Percentiles rank a stretch among this genome's conserved stretches.
phyloP scores from a whole-genome alignment of 2,797 vertebrate species.

The Cygnus olor region DNA sequence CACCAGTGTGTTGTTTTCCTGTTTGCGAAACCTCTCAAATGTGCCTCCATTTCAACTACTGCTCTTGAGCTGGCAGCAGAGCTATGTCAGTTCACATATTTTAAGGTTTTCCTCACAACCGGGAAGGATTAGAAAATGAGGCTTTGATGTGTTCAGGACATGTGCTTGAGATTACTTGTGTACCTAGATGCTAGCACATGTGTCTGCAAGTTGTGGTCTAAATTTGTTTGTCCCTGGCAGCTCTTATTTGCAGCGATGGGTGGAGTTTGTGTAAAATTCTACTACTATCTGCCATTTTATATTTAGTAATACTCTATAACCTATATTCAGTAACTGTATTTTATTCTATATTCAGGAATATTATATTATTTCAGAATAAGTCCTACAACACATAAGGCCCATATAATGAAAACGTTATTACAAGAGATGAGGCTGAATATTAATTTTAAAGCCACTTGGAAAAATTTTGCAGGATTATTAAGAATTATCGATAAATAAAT shows the following conservation, averaged over 20 bases:
- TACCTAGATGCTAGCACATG: constrained; percentile 17
- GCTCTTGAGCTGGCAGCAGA: background rate
- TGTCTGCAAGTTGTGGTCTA: constrained; percentile 22
- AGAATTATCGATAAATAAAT: background rate
- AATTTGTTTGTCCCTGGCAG: constrained; percentile 24
- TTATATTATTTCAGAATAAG: background rate
- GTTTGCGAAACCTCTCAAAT: background rate
- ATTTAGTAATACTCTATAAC: background rate
- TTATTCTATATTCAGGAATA: background rate
- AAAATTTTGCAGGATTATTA: background rate
- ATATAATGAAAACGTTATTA: background rate
- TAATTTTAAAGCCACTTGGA: background rate
- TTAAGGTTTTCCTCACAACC: constrained; percentile 38
- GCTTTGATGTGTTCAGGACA: constrained; percentile 42
- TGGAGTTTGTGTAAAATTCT: background rate
- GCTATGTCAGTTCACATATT: background rate
- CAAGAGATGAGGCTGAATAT: background rate
- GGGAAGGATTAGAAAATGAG: constrained; percentile 10
- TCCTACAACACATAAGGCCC: background rate
- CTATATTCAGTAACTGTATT: background rate
- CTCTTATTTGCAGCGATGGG: background rate
- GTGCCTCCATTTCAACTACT: background rate
- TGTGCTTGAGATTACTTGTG: constrained; percentile 38
- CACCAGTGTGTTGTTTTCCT: background rate
- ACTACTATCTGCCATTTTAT: background rate